Conservation (phyloP, 2,797 vertebrate species). For the Atherinosoma microstoma region DNA sequence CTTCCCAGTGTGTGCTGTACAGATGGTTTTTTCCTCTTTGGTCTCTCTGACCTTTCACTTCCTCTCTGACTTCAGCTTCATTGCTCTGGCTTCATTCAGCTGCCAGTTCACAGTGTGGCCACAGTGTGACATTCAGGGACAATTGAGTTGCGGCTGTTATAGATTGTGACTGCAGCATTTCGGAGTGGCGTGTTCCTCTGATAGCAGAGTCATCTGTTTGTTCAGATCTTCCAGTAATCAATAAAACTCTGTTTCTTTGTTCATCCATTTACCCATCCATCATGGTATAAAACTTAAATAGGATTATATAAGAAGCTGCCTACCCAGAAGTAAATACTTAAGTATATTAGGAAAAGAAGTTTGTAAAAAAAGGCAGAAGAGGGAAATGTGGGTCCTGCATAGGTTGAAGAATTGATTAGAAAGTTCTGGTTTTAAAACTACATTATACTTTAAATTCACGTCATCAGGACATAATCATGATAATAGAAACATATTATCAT, state of each 20-base stretch:
- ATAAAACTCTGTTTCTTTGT: constrained; percentile 45
- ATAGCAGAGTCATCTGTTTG: constrained; percentile 40
- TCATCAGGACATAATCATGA: too few species aligned
- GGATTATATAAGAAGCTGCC: neutral
- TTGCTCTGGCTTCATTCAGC: constrained; percentile 59
- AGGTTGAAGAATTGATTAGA: neutral
- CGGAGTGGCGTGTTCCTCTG: constrained; percentile 51
- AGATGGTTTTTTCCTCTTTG: constrained; percentile 57
- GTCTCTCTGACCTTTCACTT: constrained; percentile 71
- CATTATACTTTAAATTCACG: too few species aligned
- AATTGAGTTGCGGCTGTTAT: constrained; percentile 72
- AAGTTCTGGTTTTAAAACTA: too few species aligned
- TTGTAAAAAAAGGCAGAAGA: neutral
- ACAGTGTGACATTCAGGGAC: constrained; percentile 81
- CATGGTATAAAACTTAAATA: neutral
- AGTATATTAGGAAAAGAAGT: neutral
- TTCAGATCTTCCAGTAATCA: constrained; percentile 54
- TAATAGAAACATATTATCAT: too few species aligned
- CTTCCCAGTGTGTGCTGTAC: constrained; percentile 53
- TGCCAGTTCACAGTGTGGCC: constrained; percentile 65
- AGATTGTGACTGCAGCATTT: constrained; percentile 63
- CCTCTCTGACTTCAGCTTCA: constrained; percentile 35
- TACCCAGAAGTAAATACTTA: neutral
- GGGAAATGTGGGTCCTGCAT: neutral
- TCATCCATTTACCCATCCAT: constrained; percentile 2